These are phyloP conservation scores for Eulacestoma nigropectus DNA, from an alignment of 2,113 vertebrate species.

Conservation along the genomic window DNA sequence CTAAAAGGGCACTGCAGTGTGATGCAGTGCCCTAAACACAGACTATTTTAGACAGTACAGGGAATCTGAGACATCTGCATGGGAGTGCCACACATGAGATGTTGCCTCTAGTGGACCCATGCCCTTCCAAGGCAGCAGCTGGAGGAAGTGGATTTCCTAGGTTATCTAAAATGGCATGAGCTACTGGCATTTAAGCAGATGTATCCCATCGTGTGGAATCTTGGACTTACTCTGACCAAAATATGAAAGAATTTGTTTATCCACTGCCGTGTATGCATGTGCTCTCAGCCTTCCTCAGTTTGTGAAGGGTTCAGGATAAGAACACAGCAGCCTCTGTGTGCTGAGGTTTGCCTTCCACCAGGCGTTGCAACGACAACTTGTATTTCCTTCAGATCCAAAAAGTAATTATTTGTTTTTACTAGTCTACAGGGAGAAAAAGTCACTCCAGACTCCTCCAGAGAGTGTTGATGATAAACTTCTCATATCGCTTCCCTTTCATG, in stretches of 20 bases:
- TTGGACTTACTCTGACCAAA: not conserved
- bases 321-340: not conserved
- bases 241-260: not conserved
- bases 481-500: not conserved
- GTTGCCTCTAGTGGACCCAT: not conserved
- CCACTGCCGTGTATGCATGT: rapidly evolving
- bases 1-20: not conserved
- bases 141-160: not conserved
- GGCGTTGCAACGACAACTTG: not conserved
- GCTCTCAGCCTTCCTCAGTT: not conserved
- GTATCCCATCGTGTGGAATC: not conserved
- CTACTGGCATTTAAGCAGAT: not conserved
- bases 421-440: not conserved
- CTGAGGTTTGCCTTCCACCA: not conserved
- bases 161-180: not conserved
- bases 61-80: not conserved
- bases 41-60: not conserved
- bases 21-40: not conserved
- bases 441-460: not conserved
- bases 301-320: not conserved
- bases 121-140: not conserved
- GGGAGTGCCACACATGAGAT: not conserved
- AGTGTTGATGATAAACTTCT: not conserved
- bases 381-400: not conserved
- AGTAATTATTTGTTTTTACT: conserved; percentile 14